Evolutionary conservation across 2,888 invertebrate genomes (phyloP).

Genomic region (Apamea monoglypha): DNA sequence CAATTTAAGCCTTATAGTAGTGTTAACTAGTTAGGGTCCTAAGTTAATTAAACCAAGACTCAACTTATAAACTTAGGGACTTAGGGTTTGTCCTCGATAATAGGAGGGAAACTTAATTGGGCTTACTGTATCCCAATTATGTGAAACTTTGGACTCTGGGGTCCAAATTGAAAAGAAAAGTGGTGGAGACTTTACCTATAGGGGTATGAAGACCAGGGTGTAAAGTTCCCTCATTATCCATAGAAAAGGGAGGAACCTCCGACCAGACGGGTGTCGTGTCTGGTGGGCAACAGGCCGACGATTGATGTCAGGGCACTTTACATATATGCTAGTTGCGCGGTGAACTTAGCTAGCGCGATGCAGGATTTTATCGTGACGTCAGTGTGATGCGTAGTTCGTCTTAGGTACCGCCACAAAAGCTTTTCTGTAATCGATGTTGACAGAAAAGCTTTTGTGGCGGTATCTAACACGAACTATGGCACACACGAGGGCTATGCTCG

Average conservation of each 20-base stretch:
- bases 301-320: too few species aligned
- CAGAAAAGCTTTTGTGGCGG: too few species aligned
- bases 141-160: conserved; percentile 40
- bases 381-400: too few species aligned
- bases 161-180: conserved; percentile 41
- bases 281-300: too few species aligned
- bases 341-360: not conserved
- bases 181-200: conserved; percentile 11
- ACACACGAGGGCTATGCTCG: too few species aligned
- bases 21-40: not conserved
- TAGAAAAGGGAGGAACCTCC: not conserved
- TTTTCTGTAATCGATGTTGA: not conserved
- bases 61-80: conserved; percentile 24
- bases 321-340: not conserved
- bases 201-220: not conserved
- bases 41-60: conserved; percentile 1
- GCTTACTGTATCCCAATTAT: conserved; percentile 38
- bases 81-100: conserved; percentile 11
- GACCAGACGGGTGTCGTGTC: not conserved
- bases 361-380: not conserved
- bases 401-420: too few species aligned
- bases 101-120: conserved; percentile 14
- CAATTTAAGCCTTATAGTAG: not conserved
- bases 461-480: too few species aligned
- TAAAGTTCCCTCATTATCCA: not conserved